Percentiles rank a stretch among this genome's conserved stretches.
phyloP scores from a whole-genome alignment of 2,888 invertebrate species.

The Chymomyza caudatula region DNA sequence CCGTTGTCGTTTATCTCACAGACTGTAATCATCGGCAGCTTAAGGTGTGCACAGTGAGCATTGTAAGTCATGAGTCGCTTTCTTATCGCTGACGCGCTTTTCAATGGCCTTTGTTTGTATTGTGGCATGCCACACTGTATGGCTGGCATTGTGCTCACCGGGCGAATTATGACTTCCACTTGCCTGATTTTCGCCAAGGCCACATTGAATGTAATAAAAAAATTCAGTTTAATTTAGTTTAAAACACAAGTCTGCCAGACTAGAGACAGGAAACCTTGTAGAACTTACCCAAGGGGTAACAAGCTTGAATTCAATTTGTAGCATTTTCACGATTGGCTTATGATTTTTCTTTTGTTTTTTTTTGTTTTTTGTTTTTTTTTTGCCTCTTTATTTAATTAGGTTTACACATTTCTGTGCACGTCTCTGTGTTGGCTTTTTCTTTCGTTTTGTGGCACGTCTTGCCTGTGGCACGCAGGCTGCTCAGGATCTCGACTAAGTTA shows the following conservation, averaged over 20 bases:
- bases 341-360: slow-evolving; percentile 6
- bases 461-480: slow-evolving; percentile 8
- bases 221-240: slow-evolving; percentile 35
- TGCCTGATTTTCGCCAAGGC: background rate
- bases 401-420: slow-evolving; percentile 42
- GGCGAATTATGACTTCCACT: slow-evolving; percentile 37
- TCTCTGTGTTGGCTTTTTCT: slow-evolving; percentile 3
- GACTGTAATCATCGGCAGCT: slow-evolving; percentile 28
- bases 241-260: background rate
- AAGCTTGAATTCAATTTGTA: background rate
- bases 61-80: background rate
- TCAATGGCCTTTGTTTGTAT: slow-evolving; percentile 34
- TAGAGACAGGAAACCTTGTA: background rate
- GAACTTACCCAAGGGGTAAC: background rate
- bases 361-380: slow-evolving; percentile 7
- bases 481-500: slow-evolving; percentile 32
- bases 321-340: slow-evolving; percentile 8
- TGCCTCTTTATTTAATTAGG: slow-evolving; percentile 41
- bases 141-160: background rate
- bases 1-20: slow-evolving; percentile 30
- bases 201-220: background rate
- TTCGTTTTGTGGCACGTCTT: slow-evolving; percentile 43
- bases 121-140: background rate
- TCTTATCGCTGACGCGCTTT: slow-evolving; percentile 6
- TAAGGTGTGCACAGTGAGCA: slow-evolving; percentile 20